These are phyloP conservation scores for Halcyon chelicuti DNA, from an alignment of 2,797 vertebrate species.

Conservation along the genomic window DNA sequence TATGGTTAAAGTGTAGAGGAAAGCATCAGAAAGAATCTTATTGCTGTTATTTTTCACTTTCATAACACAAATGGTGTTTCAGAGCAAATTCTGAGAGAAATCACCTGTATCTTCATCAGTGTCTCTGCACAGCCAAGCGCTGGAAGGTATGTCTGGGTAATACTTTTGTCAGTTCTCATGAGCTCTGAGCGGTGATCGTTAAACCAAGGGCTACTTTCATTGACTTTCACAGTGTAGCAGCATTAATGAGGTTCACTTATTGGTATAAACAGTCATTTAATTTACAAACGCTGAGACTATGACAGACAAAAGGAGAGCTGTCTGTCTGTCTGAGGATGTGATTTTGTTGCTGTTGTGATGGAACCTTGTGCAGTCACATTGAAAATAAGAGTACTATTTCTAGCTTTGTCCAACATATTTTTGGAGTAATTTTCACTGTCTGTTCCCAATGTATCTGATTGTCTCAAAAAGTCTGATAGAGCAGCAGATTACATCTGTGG, in stretches of 20 bases:
- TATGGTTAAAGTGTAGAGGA: neutral
- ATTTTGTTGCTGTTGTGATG: neutral
- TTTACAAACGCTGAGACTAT: neutral
- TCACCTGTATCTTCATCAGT: neutral
- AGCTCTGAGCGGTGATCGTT: neutral
- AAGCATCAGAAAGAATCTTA: neutral
- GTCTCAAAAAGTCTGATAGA: neutral
- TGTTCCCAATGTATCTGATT: slow-evolving; percentile 8
- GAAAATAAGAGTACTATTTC: neutral
- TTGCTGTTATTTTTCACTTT: neutral
- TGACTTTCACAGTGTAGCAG: neutral
- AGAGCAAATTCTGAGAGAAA: neutral
- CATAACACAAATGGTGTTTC: neutral
- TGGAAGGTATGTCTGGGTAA: neutral
- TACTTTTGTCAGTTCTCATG: neutral
- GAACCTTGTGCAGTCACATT: neutral
- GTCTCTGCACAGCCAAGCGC: neutral
- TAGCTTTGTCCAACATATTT: neutral
- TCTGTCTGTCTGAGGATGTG: neutral
- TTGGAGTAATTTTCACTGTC: neutral
- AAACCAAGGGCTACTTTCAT: neutral
- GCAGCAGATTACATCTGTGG: slow-evolving; percentile 42
- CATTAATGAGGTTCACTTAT: neutral
- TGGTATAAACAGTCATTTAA: neutral
- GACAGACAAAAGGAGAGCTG: neutral